A percentile compares a stretch with the other conserved stretches of the same genome.
Conservation (phyloP, 2,888 invertebrate species). For the Drosophila melanocephala region DNA sequence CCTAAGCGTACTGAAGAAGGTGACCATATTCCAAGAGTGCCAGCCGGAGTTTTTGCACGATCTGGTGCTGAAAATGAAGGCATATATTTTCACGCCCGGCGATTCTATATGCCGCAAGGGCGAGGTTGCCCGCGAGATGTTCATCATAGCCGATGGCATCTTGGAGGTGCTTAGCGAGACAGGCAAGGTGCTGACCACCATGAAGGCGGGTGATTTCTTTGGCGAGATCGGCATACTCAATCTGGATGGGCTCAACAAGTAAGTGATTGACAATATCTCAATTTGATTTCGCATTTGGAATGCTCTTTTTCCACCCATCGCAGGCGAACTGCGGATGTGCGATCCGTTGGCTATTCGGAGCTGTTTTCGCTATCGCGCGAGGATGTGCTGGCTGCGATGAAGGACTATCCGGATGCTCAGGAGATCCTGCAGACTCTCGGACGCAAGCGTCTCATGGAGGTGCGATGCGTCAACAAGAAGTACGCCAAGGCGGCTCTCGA, state of each 20-base stretch:
- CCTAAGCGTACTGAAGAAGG: conserved; percentile 97
- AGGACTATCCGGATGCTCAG: conserved; percentile 98
- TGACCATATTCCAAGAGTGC: conserved; percentile 98
- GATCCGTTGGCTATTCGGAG: conserved; percentile 98
- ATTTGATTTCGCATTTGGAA: not conserved
- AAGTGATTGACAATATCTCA: conserved; percentile 69
- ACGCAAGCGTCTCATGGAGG: conserved; percentile 94
- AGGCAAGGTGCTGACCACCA: conserved; percentile 96
- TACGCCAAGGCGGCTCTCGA: conserved; percentile 83
- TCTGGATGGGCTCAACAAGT: conserved; percentile 98
- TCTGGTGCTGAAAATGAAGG: conserved; percentile 98
- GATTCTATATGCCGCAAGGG: conserved; percentile 98
- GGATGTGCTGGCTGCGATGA: conserved; percentile 97
- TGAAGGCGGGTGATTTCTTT: conserved; percentile 99
- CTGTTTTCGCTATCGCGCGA: conserved; percentile 96
- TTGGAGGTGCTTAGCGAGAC: conserved; percentile 97
- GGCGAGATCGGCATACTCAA: conserved; percentile 99
- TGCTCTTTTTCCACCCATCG: not conserved
- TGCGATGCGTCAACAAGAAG: conserved; percentile 88
- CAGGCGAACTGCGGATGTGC: conserved; percentile 97
- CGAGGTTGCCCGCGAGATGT: conserved; percentile 98
- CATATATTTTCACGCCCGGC: conserved; percentile 98
- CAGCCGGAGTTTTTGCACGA: conserved; percentile 99
- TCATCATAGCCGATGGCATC: conserved; percentile 98
- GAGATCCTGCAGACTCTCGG: conserved; percentile 96